A percentile compares a stretch with the other conserved stretches of the same genome.
These are phyloP conservation scores for Pseudopleuronectes americanus DNA, from an alignment of 2,797 vertebrate genomes.

Conservation along the genomic window DNA sequence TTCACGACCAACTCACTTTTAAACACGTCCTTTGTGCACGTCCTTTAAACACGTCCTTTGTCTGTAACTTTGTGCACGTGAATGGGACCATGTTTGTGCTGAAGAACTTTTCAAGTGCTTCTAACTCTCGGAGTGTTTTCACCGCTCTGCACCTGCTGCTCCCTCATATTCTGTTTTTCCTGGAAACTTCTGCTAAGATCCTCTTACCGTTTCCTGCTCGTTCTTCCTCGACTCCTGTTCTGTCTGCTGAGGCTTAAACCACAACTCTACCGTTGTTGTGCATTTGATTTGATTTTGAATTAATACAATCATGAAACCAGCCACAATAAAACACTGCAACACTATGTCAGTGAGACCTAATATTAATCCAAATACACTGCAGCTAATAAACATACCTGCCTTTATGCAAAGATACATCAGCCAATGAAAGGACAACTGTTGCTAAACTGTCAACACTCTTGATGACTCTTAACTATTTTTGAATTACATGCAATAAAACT, in stretches of 20 bases:
- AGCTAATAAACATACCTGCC: background rate
- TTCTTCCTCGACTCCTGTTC: constrained; percentile 24
- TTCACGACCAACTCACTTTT: background rate
- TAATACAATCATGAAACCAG: background rate
- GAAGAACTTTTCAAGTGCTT: constrained; percentile 9
- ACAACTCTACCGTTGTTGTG: background rate
- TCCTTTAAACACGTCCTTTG: background rate
- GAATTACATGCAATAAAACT: too few species aligned
- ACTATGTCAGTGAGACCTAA: background rate
- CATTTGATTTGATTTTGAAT: background rate
- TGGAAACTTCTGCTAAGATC: constrained; percentile 47
- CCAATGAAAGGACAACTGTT: too few species aligned
- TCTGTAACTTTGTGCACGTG: background rate
- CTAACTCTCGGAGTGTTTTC: constrained; percentile 25
- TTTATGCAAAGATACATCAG: background rate
- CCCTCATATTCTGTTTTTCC: constrained; percentile 12
- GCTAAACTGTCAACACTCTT: too few species aligned
- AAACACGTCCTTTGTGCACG: background rate
- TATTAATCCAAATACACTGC: background rate
- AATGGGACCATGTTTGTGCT: background rate
- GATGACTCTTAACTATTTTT: too few species aligned
- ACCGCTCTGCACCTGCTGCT: constrained; percentile 58
- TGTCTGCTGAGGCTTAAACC: constrained; percentile 11
- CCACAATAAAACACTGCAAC: background rate
- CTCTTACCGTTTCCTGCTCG: constrained; percentile 40